Percentiles rank a stretch among this genome's conserved stretches.
Evolutionary conservation across 2,888 invertebrate genomes (phyloP).

Genomic region (Therioaphis trifolii): DNA sequence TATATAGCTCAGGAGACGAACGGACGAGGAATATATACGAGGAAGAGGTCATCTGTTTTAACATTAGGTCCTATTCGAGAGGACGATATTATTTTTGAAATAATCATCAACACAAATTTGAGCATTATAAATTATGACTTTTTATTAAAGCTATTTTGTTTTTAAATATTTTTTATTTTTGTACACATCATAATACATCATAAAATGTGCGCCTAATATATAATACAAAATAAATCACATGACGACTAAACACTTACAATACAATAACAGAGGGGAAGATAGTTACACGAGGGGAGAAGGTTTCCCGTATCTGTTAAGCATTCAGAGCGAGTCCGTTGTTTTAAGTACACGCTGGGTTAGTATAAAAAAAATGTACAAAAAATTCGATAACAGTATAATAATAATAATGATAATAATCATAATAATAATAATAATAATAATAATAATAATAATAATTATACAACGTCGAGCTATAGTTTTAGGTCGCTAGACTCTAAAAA

Average conservation of each 20-base stretch:
- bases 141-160: conserved; percentile 61
- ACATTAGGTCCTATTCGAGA: too few species aligned
- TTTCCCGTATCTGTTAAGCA: conserved; percentile 45
- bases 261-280: conserved; percentile 45
- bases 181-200: conserved; percentile 55
- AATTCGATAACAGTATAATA: conserved; percentile 48
- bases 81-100: not conserved
- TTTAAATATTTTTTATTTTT: conserved; percentile 31
- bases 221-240: conserved; percentile 63
- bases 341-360: conserved; percentile 59
- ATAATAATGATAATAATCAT: conserved; percentile 31
- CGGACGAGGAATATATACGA: not conserved
- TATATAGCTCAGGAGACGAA: too few species aligned
- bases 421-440: conserved; percentile 6
- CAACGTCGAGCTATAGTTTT: conserved; percentile 33
- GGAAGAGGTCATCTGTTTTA: not conserved
- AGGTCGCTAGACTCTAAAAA: conserved; percentile 48
- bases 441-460: conserved; percentile 18
- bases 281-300: conserved; percentile 49
- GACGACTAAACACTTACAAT: conserved; percentile 56
- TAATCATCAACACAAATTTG: conserved; percentile 23
- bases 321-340: conserved; percentile 29
- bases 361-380: conserved; percentile 55
- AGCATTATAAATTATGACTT: conserved; percentile 63
- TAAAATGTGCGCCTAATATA: conserved; percentile 56